phyloP scores from a whole-genome alignment of 2,888 invertebrate species.

The Caenorhabditis sulstoni region DNA sequence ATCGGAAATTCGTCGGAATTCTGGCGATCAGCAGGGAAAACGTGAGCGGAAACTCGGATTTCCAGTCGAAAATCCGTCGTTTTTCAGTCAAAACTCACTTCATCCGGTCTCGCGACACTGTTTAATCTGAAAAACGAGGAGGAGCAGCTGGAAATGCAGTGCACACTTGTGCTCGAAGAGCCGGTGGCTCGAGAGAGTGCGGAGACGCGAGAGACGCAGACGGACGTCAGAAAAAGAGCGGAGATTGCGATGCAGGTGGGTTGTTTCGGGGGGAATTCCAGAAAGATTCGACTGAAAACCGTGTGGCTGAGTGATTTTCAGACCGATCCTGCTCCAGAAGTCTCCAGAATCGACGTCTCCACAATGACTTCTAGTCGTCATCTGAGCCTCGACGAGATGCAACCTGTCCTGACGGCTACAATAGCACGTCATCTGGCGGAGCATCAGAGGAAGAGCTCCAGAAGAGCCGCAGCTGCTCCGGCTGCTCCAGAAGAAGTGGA shows the following conservation, averaged over 20 bases:
- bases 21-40: neutral
- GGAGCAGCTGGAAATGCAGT: slow-evolving; percentile 7
- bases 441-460: neutral
- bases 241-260: slow-evolving; percentile 4
- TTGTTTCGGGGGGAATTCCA: neutral
- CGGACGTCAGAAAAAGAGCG: neutral
- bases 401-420: slow-evolving; percentile 6
- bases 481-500: neutral
- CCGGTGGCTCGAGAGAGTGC: slow-evolving; percentile 17
- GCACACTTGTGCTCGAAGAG: slow-evolving; percentile 46
- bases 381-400: slow-evolving; percentile 6
- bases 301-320: slow-evolving; percentile 15
- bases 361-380: slow-evolving; percentile 16
- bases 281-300: neutral
- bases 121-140: slow-evolving; percentile 4
- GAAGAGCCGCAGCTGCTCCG: no score
- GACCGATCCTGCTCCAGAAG: slow-evolving; percentile 1
- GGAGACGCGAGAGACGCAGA: slow-evolving; percentile 54
- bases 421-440: slow-evolving; percentile 28
- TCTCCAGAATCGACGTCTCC: slow-evolving; percentile 2
- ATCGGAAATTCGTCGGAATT: slow-evolving; percentile 25
- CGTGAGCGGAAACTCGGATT: neutral
- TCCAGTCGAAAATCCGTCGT: neutral
- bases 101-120: slow-evolving; percentile 1
- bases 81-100: neutral